Percentiles rank a stretch among this genome's conserved stretches.
Evolutionary conservation across 37 sponge, comb jelly and placozoan genomes (phyloP).

Genomic region (Theonella swinhoei): DNA sequence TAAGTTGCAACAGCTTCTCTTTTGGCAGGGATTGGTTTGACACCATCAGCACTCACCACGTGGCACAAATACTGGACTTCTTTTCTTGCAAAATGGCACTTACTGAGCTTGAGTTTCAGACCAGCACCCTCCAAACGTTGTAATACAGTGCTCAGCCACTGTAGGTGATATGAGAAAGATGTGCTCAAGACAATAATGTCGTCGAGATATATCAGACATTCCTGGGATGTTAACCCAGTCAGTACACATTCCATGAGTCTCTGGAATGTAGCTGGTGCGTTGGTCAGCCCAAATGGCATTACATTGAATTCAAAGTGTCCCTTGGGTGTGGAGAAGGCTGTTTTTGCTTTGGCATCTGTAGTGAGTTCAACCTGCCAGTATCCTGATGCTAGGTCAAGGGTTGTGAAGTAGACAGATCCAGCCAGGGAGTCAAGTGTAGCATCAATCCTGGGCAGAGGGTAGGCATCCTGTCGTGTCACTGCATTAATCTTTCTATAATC

Average conservation of each 20-base stretch:
- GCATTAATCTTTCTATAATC: slow-evolving; percentile 57
- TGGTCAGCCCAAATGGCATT: slow-evolving; percentile 65
- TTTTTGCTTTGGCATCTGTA: slow-evolving; percentile 35
- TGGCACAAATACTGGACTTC: not conserved
- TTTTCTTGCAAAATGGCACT: not conserved
- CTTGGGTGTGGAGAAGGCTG: slow-evolving; percentile 56
- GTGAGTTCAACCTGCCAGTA: slow-evolving; percentile 65
- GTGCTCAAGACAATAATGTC: not conserved
- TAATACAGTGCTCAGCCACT: not conserved
- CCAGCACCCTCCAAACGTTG: not conserved
- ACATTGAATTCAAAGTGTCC: slow-evolving; percentile 62
- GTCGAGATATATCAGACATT: not conserved
- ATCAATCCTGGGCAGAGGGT: slow-evolving; percentile 63
- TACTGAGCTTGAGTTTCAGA: not conserved
- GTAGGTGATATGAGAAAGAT: not conserved
- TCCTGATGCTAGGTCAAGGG: slow-evolving; percentile 59
- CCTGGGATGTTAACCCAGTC: not conserved
- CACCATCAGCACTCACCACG: not conserved
- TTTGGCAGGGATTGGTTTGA: not conserved
- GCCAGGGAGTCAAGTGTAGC: slow-evolving; percentile 46
- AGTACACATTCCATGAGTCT: slow-evolving; percentile 10
- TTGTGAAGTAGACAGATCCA: slow-evolving; percentile 33
- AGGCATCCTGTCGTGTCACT: slow-evolving; percentile 51
- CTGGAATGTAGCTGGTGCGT: slow-evolving; percentile 63
- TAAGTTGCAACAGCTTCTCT: not conserved